Base-by-base conservation (phyloP, 2,888 invertebrate species). In the Eucera pruinosa region DNA sequence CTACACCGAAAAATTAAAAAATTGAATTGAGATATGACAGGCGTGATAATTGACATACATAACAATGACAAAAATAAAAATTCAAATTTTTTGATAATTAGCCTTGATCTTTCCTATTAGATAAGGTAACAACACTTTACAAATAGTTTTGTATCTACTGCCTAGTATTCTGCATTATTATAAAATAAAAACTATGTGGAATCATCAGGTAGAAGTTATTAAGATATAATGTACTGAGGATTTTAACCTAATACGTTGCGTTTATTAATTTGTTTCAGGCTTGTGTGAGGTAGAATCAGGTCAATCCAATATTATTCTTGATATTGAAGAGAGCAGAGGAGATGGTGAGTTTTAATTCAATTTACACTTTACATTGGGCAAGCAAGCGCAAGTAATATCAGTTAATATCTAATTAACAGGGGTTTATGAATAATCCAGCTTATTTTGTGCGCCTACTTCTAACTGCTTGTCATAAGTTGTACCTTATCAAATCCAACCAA, bases 241-340 rank as follows among this genome's bases (percentile, higher is more conserved):
- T 65, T 60, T 75, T 54, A 61, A 75, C 57, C 47, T 67, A 43
- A 69, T 39, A 36, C 43, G 23, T 54, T 20, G 43, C 57, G 62
- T 60, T 67, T 55, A 13, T 72, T 72, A 55, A 77, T 82, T 81
- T 81, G 78, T 93, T 93, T 11, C 93, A 95, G 95, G 94, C 78
- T 89, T 95, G 73, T 98, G 97, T 93, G 97, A 97, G 92, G 96
- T 97, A 88, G 97, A 97, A 93, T 96, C 95, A 71, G 97, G 97
- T 43, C 96, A 97, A 89, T 96, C 97, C 41, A 97, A 97, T 91
- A 97, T 97, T 82, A 97, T 98, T 88, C 94, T 98, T 85, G 97
- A 97, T 91, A 97, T 97, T 84, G 97, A 97, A 92, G 98, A 98
- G 92, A 97, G 97, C 92, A 94, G 96, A 92, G 97, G 96, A 84